phyloP scores from a whole-genome alignment of 2,113 vertebrate species.

The Callopanchax toddi region DNA sequence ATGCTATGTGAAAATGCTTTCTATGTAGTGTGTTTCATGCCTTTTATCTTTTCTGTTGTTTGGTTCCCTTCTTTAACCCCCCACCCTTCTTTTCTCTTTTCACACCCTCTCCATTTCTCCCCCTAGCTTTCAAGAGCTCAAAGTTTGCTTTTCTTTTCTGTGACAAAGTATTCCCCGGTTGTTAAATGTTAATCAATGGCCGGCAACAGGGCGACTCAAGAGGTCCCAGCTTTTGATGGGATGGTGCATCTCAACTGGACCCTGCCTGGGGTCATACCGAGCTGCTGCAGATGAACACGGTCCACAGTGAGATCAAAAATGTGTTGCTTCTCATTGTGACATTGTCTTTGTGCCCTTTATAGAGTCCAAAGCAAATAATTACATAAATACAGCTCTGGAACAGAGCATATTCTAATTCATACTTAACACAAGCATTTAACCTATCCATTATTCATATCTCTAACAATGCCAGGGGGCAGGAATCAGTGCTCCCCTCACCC shows the following conservation, averaged over 20 bases:
- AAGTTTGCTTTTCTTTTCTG: slow-evolving; percentile 70
- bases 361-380: slow-evolving; percentile 40
- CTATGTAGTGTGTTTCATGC: slow-evolving; percentile 70
- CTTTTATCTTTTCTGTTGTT: slow-evolving; percentile 30
- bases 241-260: slow-evolving; percentile 22
- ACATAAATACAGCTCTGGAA: slow-evolving; percentile 43
- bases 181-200: slow-evolving; percentile 77
- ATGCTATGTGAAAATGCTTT: slow-evolving; percentile 78
- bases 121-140: slow-evolving; percentile 67
- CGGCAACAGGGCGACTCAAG: slow-evolving; percentile 40
- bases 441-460: slow-evolving; percentile 75
- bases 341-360: slow-evolving; percentile 30
- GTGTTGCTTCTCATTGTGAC: slow-evolving; percentile 7
- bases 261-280: slow-evolving; percentile 22
- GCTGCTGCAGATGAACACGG: slow-evolving; percentile 10
- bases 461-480: slow-evolving; percentile 72
- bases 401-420: slow-evolving; percentile 60
- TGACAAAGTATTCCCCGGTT: slow-evolving; percentile 74
- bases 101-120: slow-evolving; percentile 35
- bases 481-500: slow-evolving; percentile 60
- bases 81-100: slow-evolving; percentile 29
- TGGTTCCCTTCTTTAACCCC: slow-evolving; percentile 32
- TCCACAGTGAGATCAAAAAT: slow-evolving; percentile 56
- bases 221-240: slow-evolving; percentile 46
- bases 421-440: slow-evolving; percentile 75